Conservation (phyloP, 2,888 invertebrate species). For the Erebia ligea region DNA sequence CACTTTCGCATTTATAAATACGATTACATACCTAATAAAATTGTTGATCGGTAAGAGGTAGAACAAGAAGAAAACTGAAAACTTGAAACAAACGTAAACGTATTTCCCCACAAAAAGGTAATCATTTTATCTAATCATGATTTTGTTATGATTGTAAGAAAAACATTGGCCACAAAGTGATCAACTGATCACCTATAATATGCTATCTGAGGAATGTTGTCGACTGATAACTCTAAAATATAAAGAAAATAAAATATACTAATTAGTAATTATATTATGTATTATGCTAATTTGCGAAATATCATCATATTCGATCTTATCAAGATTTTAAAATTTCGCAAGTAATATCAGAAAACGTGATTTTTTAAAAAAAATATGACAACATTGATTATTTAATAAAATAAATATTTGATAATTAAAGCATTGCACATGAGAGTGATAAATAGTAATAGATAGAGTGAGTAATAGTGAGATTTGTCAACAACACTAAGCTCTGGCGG, state of each 20-base stretch:
- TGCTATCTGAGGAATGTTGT: no score
- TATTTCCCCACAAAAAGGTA: neutral
- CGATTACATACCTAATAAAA: neutral
- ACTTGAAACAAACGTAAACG: neutral
- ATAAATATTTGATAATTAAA: neutral
- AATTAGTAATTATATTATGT: no score
- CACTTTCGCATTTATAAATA: no score
- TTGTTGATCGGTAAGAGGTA: neutral
- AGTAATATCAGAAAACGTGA: neutral
- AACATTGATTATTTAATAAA: neutral
- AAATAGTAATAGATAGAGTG: no score
- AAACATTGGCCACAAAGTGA: neutral
- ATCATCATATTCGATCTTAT: neutral
- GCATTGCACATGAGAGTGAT: neutral
- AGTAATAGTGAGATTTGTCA: no score
- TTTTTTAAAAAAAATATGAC: neutral
- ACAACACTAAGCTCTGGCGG: no score
- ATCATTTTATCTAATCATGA: conserved; percentile 9
- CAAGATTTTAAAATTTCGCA: neutral
- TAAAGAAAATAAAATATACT: no score
- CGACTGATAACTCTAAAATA: no score
- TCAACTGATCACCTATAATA: no score
- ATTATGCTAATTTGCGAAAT: neutral
- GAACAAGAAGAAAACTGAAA: neutral
- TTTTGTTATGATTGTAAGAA: neutral